A percentile compares a stretch with the other conserved stretches of the same genome.
Evolutionary conservation across 2,888 invertebrate genomes (phyloP).

Genomic region (Linnaemya vulpina): DNA sequence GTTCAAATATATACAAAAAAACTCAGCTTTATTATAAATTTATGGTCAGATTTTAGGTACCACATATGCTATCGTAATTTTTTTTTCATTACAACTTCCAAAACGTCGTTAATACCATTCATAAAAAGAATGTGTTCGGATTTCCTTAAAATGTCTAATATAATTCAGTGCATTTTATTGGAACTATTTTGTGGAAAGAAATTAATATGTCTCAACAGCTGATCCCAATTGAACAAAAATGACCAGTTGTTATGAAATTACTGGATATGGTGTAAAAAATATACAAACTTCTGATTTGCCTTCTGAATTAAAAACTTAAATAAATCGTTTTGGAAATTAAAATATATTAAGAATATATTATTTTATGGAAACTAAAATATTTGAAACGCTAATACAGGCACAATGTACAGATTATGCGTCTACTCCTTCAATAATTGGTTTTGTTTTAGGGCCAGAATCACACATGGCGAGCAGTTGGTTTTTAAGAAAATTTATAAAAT

Average conservation of each 20-base stretch:
- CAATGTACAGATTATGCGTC: slow-evolving; percentile 51
- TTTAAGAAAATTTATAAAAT: slow-evolving; percentile 77
- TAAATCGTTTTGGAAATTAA: slow-evolving; percentile 47
- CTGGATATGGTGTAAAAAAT: neutral
- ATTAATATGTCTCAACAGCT: slow-evolving; percentile 25
- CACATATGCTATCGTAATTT: too few relatives aligned
- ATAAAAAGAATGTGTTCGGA: too few relatives aligned
- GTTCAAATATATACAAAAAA: too few relatives aligned
- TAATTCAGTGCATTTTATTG: neutral
- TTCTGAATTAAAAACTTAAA: slow-evolving; percentile 18
- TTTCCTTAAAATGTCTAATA: too few relatives aligned
- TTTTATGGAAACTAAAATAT: slow-evolving; percentile 53
- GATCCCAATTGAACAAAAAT: slow-evolving; percentile 19
- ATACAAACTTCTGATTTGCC: neutral
- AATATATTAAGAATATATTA: slow-evolving; percentile 41
- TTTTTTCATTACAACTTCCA: too few relatives aligned
- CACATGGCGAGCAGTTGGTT: slow-evolving; percentile 50
- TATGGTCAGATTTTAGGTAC: too few relatives aligned
- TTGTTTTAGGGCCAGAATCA: slow-evolving; percentile 32
- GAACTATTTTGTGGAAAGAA: neutral
- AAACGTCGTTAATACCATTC: too few relatives aligned
- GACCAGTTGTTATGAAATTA: slow-evolving; percentile 37
- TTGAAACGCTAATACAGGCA: slow-evolving; percentile 39
- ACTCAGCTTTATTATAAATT: too few relatives aligned
- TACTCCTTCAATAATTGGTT: neutral